phyloP scores from a whole-genome alignment of 64 coral and sea anemone species.

The Montipora efflorescens region DNA sequence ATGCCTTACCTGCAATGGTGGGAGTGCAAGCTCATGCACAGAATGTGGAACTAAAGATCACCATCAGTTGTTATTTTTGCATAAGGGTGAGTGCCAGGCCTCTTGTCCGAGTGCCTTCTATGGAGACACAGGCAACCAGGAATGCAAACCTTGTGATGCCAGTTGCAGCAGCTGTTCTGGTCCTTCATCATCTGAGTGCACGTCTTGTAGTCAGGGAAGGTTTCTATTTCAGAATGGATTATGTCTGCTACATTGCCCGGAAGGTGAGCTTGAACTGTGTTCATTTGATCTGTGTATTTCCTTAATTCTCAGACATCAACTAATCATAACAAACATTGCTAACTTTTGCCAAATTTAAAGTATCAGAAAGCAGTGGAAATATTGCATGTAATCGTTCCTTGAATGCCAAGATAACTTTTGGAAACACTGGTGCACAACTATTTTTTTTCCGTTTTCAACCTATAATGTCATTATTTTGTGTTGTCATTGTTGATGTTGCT shows the following conservation, averaged over 20 bases:
- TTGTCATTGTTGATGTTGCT: background rate
- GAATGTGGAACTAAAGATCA: conserved; percentile 68
- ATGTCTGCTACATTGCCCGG: conserved; percentile 78
- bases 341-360: background rate
- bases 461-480: too few relatives aligned
- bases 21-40: conserved; percentile 66
- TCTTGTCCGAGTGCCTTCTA: conserved; percentile 81
- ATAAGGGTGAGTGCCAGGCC: conserved; percentile 70
- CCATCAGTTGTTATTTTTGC: conserved; percentile 34
- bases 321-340: too few relatives aligned
- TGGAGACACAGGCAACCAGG: conserved; percentile 51
- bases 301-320: too few relatives aligned
- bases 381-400: too few relatives aligned
- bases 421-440: too few relatives aligned
- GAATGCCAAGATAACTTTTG: too few relatives aligned
- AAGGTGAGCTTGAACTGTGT: conserved; percentile 61
- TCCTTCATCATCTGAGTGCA: conserved; percentile 61
- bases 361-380: background rate
- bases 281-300: background rate
- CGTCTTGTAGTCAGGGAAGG: conserved; percentile 73
- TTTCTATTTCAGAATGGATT: conserved; percentile 53
- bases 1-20: conserved; percentile 69
- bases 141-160: conserved; percentile 80
- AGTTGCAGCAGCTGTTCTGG: conserved; percentile 83
- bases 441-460: too few relatives aligned